Evolutionary conservation across 92 coral and sea anemone species (phyloP), one percentile per base, ranked within the genome.

Genomic region (Ricordea florida): DNA sequence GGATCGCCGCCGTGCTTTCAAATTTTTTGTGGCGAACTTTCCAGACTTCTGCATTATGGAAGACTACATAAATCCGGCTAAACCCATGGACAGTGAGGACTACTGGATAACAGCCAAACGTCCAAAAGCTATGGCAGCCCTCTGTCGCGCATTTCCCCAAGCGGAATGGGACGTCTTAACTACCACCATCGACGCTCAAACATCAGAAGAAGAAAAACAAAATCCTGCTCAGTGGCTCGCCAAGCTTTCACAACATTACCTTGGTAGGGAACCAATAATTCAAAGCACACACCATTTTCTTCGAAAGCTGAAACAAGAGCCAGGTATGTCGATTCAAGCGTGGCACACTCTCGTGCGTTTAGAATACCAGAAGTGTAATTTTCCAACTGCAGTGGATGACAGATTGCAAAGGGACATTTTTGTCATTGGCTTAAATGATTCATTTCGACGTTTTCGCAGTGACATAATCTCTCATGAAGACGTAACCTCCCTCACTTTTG

Each of bases 381-480:
- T 79, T 23, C 83, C 84, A 22, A 25, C 70, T 20, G 83, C 80
- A 14, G 92, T 17, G 5, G 83, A 62, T 41, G 84, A 80, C 38
- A 79, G 82, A 47, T 30, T 76, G 9, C 84, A 84, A 56, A 27
- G 80, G 7, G 89, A 84, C 58, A 76, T 60, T 42, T 81, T 81
- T 60, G 91, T 80, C 10, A 86, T 76, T 51, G 85, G 92, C 47
- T 58, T 87, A 43, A 87, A 62, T 59, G 92, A 76, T 35, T 68
- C 85, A 10, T 87, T 62, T 61, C 80, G 67, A 49, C 53, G 77
- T 63, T 85, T 85, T 30, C 73, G 85, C 32, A 63, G 77, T 62
- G 82, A 72, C 57, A 26, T 79, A 17, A 85, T 79, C 29, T 62
- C 78, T 36, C 70, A 48, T 44, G 85, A 85, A 31, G 62, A 71